A percentile compares a stretch with the other conserved stretches of the same genome.
phyloP scores from a whole-genome alignment of 2,113 vertebrate genomes.

The Coturnix japonica region DNA sequence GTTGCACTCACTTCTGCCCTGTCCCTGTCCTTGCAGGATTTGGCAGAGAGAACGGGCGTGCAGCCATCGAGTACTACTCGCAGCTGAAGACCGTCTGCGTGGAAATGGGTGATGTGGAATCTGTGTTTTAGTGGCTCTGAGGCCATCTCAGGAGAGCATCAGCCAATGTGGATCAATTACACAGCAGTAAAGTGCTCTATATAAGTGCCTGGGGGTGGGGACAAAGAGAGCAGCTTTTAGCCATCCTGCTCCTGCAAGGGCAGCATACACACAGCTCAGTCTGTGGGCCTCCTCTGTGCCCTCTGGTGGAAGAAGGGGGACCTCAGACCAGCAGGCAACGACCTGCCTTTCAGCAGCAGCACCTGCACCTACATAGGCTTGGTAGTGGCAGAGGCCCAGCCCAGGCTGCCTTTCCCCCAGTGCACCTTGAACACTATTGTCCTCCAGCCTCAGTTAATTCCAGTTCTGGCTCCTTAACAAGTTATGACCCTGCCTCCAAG shows the following conservation, averaged over 20 bases:
- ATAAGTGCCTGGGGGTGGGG: background rate
- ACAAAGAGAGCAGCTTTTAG: background rate
- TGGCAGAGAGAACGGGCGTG: conserved; percentile 92
- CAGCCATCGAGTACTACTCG: conserved; percentile 91
- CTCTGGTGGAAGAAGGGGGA: background rate
- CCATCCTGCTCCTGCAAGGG: background rate
- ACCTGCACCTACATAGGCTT: background rate
- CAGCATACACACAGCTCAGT: background rate
- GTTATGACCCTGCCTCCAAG: background rate
- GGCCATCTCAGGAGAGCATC: background rate
- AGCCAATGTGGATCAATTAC: background rate
- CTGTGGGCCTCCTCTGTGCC: background rate
- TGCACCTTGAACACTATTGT: background rate
- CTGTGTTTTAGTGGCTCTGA: conserved; percentile 78
- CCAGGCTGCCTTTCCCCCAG: background rate
- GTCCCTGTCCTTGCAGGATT: conserved; percentile 81
- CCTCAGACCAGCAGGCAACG: background rate
- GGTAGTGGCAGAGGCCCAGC: too few species aligned
- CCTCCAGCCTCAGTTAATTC: background rate
- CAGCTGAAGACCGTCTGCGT: conserved; percentile 95
- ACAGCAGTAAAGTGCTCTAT: background rate
- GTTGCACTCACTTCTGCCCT: background rate
- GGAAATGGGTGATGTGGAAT: conserved; percentile 93
- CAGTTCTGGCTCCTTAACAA: background rate
- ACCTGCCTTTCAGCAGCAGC: background rate